These are phyloP conservation scores for Limnephilus lunatus DNA, from an alignment of 2,888 invertebrate species.

Conservation along the genomic window DNA sequence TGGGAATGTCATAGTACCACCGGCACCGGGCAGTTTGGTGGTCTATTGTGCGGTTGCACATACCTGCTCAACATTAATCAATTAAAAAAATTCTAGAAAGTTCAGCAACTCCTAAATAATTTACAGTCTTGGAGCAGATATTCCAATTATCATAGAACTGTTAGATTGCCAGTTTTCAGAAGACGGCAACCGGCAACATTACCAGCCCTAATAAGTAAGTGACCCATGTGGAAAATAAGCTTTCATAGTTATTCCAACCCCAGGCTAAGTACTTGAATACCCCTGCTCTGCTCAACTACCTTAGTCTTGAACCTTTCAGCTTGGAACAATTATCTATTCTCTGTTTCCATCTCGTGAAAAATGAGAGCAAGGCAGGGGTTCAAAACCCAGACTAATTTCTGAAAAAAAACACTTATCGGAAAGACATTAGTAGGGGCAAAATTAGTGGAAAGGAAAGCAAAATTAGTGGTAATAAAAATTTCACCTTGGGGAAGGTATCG, in stretches of 20 bases:
- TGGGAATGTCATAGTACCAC: too few species aligned
- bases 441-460: too few species aligned
- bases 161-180: not conserved
- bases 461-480: too few species aligned
- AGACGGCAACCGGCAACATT: not conserved
- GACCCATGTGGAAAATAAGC: not conserved
- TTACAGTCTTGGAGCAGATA: not conserved
- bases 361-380: not conserved
- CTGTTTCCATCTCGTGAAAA: not conserved
- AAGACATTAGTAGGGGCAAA: too few species aligned
- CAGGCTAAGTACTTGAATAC: not conserved
- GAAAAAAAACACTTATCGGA: too few species aligned
- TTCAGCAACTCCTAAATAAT: not conserved
- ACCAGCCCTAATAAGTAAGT: not conserved
- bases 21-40: too few species aligned
- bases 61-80: too few species aligned
- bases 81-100: not conserved
- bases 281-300: not conserved
- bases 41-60: too few species aligned
- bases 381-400: not conserved
- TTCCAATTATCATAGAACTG: not conserved
- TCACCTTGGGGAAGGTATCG: too few species aligned
- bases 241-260: not conserved
- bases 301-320: not conserved
- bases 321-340: slow-evolving; percentile 19